Evolutionary conservation across 2,113 vertebrate genomes (phyloP).

Genomic region (Neolamprologus sp.): DNA sequence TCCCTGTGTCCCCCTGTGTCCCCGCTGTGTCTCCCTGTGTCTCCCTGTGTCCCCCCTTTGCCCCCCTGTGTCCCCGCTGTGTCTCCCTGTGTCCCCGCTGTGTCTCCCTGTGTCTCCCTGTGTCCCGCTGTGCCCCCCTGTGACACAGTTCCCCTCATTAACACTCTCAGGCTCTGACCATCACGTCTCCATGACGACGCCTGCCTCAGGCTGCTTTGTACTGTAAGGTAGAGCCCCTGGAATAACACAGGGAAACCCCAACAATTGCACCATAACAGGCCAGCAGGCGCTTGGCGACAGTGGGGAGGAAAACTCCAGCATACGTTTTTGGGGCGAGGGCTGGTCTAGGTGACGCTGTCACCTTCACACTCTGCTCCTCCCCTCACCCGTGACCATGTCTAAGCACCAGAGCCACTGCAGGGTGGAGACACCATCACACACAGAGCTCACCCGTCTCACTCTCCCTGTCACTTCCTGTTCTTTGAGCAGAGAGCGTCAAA

Average conservation of each 20-base stretch:
- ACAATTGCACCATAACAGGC: background rate
- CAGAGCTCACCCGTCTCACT: background rate
- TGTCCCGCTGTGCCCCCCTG: accelerated
- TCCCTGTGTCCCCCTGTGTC: accelerated
- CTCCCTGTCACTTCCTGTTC: background rate
- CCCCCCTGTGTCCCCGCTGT: accelerated
- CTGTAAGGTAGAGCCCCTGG: background rate
- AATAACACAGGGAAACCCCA: background rate
- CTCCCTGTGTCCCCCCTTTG: accelerated
- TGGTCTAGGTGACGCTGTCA: background rate
- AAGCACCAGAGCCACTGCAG: background rate
- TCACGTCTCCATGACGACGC: background rate
- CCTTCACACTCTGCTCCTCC: background rate
- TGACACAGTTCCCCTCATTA: background rate
- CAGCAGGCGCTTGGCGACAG: background rate
- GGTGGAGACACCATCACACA: background rate
- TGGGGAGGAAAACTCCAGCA: background rate
- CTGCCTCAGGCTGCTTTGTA: background rate
- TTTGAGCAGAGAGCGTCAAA: background rate
- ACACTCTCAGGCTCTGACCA: background rate
- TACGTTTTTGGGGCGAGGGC: background rate
- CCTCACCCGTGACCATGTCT: background rate
- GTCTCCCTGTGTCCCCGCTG: accelerated
- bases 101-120: too few relatives aligned
- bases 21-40: accelerated